These are phyloP conservation scores for Pollicipes pollicipes DNA, from an alignment of 1,140 invertebrate genomes.

Conservation along the genomic window DNA sequence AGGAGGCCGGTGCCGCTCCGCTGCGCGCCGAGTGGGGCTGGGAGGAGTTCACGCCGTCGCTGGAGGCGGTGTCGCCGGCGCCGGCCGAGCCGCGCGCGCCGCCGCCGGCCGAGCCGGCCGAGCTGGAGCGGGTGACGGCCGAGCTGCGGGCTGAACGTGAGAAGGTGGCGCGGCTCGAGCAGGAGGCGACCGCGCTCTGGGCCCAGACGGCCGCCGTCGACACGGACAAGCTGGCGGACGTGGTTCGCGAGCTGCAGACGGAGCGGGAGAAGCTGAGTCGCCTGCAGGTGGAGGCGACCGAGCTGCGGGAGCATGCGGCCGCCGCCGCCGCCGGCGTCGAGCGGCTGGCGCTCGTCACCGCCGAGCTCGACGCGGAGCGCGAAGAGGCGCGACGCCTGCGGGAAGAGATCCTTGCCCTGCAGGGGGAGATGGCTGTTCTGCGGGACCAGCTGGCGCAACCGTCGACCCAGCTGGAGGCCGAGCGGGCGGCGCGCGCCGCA, in stretches of 20 bases:
- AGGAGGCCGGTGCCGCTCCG: not conserved
- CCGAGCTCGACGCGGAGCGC: too few species aligned
- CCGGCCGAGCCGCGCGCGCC: not conserved
- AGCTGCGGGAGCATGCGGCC: not conserved
- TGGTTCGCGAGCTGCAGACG: not conserved
- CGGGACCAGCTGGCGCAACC: not conserved
- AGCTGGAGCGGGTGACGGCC: not conserved
- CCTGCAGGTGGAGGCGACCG: not conserved
- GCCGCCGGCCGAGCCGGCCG: too few species aligned
- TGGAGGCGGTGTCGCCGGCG: not conserved
- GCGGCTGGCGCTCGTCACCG: too few species aligned
- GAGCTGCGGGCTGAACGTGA: not conserved
- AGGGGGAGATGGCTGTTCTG: not conserved
- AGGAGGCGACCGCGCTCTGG: not conserved
- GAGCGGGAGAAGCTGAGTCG: not conserved
- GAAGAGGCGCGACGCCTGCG: not conserved
- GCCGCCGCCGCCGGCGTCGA: too few species aligned
- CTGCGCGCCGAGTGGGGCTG: not conserved
- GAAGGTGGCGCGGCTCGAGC: not conserved
- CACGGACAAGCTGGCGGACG: not conserved
- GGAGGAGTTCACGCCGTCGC: not conserved
- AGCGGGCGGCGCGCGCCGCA: too few species aligned
- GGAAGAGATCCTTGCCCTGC: not conserved
- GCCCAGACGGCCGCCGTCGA: not conserved
- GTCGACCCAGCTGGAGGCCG: not conserved